Evolutionary conservation across 2,113 vertebrate species (phyloP).

Genomic region (Chaetops frenatus): DNA sequence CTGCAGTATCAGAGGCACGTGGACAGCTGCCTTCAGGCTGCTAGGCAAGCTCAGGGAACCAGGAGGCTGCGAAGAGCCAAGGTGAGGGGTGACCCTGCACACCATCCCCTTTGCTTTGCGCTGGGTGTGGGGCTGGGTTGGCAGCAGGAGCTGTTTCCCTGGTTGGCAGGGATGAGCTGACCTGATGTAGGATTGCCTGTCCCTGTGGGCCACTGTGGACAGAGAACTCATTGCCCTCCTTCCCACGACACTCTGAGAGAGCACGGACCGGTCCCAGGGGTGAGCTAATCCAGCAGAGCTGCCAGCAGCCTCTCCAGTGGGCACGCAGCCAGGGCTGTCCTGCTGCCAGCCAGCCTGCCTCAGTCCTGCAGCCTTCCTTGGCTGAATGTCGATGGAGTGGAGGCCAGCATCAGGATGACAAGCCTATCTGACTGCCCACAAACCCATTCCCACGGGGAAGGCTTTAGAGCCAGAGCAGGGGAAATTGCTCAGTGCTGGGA

Average conservation of each 20-base stretch:
- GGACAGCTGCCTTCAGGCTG: conserved; percentile 77
- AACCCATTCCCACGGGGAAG: not conserved
- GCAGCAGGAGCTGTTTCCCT: not conserved
- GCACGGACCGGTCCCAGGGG: not conserved
- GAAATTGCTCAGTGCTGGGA: not conserved
- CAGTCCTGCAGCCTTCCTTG: not conserved
- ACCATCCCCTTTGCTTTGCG: not conserved
- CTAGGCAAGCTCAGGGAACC: conserved; percentile 46
- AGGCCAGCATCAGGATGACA: not conserved
- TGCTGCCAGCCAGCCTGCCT: not conserved
- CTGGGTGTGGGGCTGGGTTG: conserved; percentile 16
- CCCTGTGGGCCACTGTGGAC: not conserved
- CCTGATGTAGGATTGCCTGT: not conserved
- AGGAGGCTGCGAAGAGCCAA: conserved; percentile 52
- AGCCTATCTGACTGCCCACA: not conserved
- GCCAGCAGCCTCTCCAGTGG: conserved; percentile 36
- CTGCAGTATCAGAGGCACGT: conserved; percentile 81
- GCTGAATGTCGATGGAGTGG: not conserved
- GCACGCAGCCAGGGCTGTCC: conserved; percentile 39
- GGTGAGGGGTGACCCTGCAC: conserved; percentile 45
- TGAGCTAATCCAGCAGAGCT: conserved; percentile 47
- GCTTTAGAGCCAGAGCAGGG: not conserved
- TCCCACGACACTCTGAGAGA: not conserved
- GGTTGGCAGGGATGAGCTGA: not conserved
- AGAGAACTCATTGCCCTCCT: not conserved